Evolutionary conservation across 2,113 vertebrate species (phyloP), one percentile per base, ranked within the genome.

Genomic region (Australoheros scitulus): DNA sequence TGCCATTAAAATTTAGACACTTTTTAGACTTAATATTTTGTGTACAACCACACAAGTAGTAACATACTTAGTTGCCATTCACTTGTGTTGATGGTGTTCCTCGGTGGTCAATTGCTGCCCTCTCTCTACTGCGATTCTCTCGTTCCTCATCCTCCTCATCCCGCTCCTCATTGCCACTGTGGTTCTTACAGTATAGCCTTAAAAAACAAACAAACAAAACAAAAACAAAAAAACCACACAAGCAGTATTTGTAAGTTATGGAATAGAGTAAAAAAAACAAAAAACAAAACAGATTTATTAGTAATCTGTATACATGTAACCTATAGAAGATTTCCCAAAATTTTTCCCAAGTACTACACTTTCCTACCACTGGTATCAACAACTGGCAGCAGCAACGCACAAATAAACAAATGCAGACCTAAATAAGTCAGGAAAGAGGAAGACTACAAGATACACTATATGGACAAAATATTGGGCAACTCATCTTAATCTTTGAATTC

Each of bases 151-250:
- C 98, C 93, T 99, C 98, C 95, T 99, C 98, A 87, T 99, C 98
- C 88, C 98, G 94, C 92, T 99, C 98, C 90, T 99, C 98, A 22
- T 99, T 99, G 81, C 98, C 98, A 91, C 98, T 99, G 96, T 99
- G 98, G 93, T 99, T 99, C 97, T 99, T 99, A 96, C 98, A 99
- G 93, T 99, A 99, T 3, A 99, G 94, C 93, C 98, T 99, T 87
- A 52, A 93, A 81, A 41, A 34, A 24, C 22, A 41, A 34, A 34
- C 6, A 6, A 9, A 38, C 1, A 68, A 22, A n/a, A 34, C 38
- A 68, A 29, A 29, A 18, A 65, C 5, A 10, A 29, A 26, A 26
- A 26, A 26, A 26, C 26, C 41, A 11, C 43, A 11, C 15, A 70
- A 52, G 22, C 24, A 72, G 41, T 7, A 22, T 50, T 70, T 29